Evolutionary conservation across 2,797 vertebrate species (phyloP).

Genomic region (Eptatretus atami): DNA sequence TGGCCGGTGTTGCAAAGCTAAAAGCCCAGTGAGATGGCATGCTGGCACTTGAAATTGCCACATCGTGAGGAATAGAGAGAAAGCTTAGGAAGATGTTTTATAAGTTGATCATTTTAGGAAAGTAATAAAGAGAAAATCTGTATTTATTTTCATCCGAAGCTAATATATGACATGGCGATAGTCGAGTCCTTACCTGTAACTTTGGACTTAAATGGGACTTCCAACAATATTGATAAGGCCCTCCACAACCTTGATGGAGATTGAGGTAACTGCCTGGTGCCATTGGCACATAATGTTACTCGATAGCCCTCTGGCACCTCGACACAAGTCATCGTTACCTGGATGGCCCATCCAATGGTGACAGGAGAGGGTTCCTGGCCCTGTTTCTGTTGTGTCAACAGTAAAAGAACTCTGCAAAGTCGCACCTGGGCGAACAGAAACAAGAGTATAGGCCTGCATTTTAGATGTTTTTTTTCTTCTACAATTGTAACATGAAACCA

Average conservation of each 20-base stretch:
- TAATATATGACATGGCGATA: too few relatives aligned
- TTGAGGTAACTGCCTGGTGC: constrained; percentile 77
- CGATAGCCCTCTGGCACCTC: constrained; percentile 55
- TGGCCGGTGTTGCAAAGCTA: too few relatives aligned
- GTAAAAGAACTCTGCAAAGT: constrained; percentile 50
- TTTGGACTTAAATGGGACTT: constrained; percentile 79
- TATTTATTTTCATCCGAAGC: too few relatives aligned
- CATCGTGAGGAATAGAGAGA: too few relatives aligned
- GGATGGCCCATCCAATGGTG: constrained; percentile 68
- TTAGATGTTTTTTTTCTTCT: too few relatives aligned
- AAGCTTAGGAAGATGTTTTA: too few relatives aligned
- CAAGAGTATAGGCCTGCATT: too few relatives aligned
- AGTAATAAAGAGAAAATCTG: too few relatives aligned
- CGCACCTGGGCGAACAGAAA: constrained; percentile 19
- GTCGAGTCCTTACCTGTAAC: constrained; percentile 32
- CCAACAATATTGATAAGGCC: constrained; percentile 62
- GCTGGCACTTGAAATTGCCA: too few relatives aligned
- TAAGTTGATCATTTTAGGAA: too few relatives aligned
- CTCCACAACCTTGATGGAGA: constrained; percentile 71
- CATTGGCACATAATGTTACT: constrained; percentile 66
- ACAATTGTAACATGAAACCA: too few relatives aligned
- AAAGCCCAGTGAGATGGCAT: too few relatives aligned
- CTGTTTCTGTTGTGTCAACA: constrained; percentile 45
- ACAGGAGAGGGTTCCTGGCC: constrained; percentile 46
- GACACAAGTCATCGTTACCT: constrained; percentile 69